A percentile compares a stretch with the other conserved stretches of the same genome.
Evolutionary conservation across 2,113 vertebrate genomes (phyloP).

Genomic region (Heterochromis multidens): DNA sequence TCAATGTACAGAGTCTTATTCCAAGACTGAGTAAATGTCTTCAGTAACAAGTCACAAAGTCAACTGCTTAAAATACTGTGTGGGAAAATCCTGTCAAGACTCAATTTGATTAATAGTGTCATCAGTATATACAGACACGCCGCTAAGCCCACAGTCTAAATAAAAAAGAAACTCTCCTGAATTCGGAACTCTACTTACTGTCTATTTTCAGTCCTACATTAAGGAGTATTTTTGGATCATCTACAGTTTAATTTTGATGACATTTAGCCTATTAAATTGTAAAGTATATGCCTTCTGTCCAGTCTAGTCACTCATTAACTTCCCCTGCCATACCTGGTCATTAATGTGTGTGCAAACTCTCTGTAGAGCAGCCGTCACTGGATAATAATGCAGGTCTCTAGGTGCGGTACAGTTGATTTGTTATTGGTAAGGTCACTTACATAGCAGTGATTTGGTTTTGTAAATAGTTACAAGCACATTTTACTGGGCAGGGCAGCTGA

Average conservation of each 20-base stretch:
- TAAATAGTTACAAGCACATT: not conserved
- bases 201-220: not conserved
- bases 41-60: not conserved
- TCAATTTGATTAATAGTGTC: not conserved
- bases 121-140: not conserved
- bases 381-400: not conserved
- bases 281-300: conserved; percentile 44
- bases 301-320: conserved; percentile 59
- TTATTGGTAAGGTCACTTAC: not conserved
- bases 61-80: fast-evolving
- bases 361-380: not conserved
- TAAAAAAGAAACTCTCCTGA: not conserved
- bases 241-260: not conserved
- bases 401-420: not conserved
- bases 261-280: not conserved
- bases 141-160: not conserved
- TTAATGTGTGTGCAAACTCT: not conserved
- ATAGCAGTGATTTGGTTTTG: not conserved
- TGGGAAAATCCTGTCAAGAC: not conserved
- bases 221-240: not conserved
- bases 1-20: not conserved
- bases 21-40: not conserved
- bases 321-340: not conserved
- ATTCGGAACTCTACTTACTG: not conserved
- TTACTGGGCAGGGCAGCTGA: not conserved